These are phyloP conservation scores for Zaprionus obscuricornis DNA, from an alignment of 2,888 invertebrate species.

Conservation along the genomic window DNA sequence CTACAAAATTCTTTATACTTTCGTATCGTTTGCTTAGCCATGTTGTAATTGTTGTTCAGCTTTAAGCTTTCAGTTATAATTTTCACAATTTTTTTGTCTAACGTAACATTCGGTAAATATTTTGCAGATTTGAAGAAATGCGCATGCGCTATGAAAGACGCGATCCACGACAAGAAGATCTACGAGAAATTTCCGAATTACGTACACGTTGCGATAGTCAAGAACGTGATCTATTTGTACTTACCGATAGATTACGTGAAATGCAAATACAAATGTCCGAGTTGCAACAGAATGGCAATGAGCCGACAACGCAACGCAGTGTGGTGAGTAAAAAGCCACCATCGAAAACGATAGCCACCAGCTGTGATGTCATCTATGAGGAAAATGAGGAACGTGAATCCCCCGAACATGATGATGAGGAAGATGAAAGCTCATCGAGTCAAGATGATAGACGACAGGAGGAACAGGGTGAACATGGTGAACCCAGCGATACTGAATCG, in stretches of 20 bases:
- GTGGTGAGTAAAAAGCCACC: conserved; percentile 80
- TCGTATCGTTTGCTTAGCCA: conserved; percentile 57
- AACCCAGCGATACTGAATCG: conserved; percentile 63
- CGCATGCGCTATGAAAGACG: conserved; percentile 85
- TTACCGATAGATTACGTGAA: conserved; percentile 86
- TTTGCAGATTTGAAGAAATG: conserved; percentile 85
- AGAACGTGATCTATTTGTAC: conserved; percentile 85
- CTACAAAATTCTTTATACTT: conserved; percentile 3
- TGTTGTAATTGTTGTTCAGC: conserved; percentile 52
- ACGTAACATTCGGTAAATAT: no score
- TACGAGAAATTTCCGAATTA: conserved; percentile 85
- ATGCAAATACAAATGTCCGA: conserved; percentile 85
- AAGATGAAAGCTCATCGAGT: conserved; percentile 30
- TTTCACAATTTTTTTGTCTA: no score
- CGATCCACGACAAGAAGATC: conserved; percentile 85
- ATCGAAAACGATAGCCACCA: conserved; percentile 81
- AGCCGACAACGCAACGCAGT: conserved; percentile 18
- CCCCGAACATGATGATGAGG: conserved; percentile 55
- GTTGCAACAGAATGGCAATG: conserved; percentile 66
- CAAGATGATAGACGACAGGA: conserved; percentile 39
- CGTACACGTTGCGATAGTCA: conserved; percentile 85
- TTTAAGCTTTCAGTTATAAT: background rate
- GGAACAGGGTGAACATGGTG: conserved; percentile 50
- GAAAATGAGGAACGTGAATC: conserved; percentile 82
- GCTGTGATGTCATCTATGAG: conserved; percentile 83